These are phyloP conservation scores for Hippasteria phrygiana DNA, from an alignment of 53 echinoderm and acorn worm genomes.

Conservation along the genomic window DNA sequence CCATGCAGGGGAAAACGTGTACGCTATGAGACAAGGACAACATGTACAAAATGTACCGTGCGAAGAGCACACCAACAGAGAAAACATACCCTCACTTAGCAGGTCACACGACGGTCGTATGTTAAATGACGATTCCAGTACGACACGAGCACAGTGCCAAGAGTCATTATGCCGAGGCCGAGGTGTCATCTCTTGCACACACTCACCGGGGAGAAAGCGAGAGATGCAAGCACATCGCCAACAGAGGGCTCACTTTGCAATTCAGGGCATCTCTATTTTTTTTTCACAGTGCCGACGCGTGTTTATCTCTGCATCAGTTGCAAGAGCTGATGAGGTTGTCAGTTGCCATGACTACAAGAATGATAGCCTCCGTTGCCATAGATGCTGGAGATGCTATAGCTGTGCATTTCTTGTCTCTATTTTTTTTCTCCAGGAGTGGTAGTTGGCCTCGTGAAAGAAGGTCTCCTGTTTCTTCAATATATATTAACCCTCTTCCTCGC, in stretches of 20 bases:
- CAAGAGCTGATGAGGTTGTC: not conserved
- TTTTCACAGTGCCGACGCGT: not conserved
- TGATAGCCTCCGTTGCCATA: conserved; percentile 12
- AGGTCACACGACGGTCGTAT: conserved; percentile 45
- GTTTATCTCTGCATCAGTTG: not conserved
- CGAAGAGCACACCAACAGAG: conserved; percentile 4
- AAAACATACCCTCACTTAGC: conserved; percentile 54
- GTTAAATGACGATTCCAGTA: not conserved
- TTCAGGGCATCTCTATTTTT: not conserved
- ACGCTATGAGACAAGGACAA: not conserved
- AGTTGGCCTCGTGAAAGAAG: no score
- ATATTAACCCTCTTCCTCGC: no score
- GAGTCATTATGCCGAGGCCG: conserved; percentile 25
- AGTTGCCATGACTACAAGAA: conserved; percentile 10
- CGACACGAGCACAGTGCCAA: not conserved
- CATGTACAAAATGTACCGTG: not conserved
- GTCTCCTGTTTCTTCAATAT: no score
- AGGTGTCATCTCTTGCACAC: conserved; percentile 16
- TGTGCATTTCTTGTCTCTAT: no score
- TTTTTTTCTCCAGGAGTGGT: no score
- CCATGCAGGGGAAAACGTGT: not conserved
- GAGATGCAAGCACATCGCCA: not conserved
- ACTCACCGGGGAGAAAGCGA: not conserved
- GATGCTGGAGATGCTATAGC: not conserved
- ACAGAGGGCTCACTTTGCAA: conserved; percentile 52